phyloP scores from a whole-genome alignment of 2,888 invertebrate species.

The Ellobium chinense region DNA sequence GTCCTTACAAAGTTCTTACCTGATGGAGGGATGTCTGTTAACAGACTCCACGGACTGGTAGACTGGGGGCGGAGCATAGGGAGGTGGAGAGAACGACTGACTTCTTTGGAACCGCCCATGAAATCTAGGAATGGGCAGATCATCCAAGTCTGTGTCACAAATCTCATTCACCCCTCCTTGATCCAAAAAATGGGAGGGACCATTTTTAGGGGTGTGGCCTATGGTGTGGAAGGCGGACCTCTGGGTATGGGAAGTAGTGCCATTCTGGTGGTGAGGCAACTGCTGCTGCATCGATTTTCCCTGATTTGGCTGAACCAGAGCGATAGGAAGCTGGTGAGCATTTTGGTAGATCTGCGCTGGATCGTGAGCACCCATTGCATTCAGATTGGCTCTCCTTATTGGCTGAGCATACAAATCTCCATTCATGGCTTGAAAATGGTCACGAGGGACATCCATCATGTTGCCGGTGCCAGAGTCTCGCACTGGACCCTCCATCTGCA shows the following conservation, averaged over 20 bases:
- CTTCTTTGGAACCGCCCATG: constrained; percentile 1
- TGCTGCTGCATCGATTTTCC: background rate
- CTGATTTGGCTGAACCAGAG: background rate
- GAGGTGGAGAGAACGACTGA: constrained; percentile 30
- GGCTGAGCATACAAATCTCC: constrained; percentile 29
- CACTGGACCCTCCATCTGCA: constrained; percentile 32
- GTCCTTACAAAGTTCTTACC: no score
- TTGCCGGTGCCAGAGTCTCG: background rate
- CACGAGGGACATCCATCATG: background rate
- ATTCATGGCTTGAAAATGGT: background rate
- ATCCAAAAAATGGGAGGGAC: background rate
- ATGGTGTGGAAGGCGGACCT: constrained; percentile 34
- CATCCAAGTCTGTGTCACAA: constrained; percentile 51
- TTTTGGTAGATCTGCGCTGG: constrained; percentile 29
- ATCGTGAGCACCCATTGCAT: background rate
- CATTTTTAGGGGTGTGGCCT: background rate
- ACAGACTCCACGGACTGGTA: constrained; percentile 24
- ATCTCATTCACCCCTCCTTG: background rate
- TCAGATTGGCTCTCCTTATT: background rate
- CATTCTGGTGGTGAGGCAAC: background rate
- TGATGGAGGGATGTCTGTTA: background rate
- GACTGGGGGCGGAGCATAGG: constrained; percentile 8
- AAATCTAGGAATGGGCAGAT: constrained; percentile 33
- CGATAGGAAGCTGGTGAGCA: background rate
- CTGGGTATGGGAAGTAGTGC: background rate